Conservation (phyloP, 1,140 invertebrate species). For the Metopolophium dirhodum region DNA sequence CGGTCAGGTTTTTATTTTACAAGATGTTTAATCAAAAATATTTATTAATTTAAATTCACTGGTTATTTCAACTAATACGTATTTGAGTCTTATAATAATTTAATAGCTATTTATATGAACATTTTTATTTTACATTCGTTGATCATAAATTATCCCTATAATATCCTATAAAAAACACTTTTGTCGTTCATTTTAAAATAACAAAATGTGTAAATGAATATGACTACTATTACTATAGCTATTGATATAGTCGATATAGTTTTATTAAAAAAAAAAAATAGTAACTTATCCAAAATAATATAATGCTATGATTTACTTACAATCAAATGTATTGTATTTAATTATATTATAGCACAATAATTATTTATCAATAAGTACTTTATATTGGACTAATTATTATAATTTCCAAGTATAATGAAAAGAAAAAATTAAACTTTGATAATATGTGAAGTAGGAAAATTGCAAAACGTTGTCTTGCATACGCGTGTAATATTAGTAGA, state of each 20-base stretch:
- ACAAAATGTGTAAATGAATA: too few species aligned
- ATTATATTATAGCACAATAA: background rate
- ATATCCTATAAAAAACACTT: too few species aligned
- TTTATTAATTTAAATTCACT: background rate
- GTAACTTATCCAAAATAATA: background rate
- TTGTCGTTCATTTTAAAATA: too few species aligned
- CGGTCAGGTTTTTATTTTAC: background rate
- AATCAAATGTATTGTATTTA: too few species aligned
- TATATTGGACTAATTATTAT: background rate
- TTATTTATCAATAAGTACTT: background rate
- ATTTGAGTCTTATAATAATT: too few species aligned
- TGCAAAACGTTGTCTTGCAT: background rate
- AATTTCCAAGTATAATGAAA: background rate
- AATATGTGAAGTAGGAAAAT: background rate
- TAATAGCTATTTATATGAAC: too few species aligned
- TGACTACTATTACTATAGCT: too few species aligned
- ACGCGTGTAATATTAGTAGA: background rate
- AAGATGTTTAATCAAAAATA: background rate
- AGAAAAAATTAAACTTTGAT: background rate
- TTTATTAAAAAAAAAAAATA: background rate
- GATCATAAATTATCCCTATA: too few species aligned
- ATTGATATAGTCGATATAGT: background rate
- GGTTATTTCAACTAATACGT: too few species aligned
- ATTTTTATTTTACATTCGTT: too few species aligned
- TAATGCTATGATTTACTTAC: background rate